These are phyloP conservation scores for Campodea augens DNA, from an alignment of 1,140 invertebrate species.

Conservation along the genomic window DNA sequence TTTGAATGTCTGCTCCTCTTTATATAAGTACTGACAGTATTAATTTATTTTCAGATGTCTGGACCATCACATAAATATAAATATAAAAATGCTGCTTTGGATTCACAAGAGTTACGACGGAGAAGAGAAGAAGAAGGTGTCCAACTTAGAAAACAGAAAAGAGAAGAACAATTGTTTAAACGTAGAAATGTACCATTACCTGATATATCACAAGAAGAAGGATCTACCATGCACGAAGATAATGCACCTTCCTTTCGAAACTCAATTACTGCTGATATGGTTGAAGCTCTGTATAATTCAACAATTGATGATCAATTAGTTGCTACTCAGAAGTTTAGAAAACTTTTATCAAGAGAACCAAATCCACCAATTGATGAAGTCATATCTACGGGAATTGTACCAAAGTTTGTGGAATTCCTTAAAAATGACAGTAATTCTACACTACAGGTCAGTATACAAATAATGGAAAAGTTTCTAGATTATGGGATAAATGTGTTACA, in stretches of 20 bases:
- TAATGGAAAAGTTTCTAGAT: too few relatives aligned
- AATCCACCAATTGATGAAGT: conserved; percentile 98
- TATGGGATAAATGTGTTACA: too few relatives aligned
- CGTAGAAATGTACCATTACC: conserved; percentile 80
- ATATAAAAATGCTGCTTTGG: conserved; percentile 85
- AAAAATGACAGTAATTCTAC: conserved; percentile 62
- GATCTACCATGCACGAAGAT: too few relatives aligned
- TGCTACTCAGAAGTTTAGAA: conserved; percentile 88
- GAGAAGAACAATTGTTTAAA: conserved; percentile 84
- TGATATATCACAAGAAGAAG: too few relatives aligned
- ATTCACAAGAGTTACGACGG: conserved; percentile 76
- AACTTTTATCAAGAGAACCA: conserved; percentile 82
- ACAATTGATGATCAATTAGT: conserved; percentile 59
- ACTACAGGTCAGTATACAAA: too few relatives aligned
- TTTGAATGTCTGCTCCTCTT: too few relatives aligned
- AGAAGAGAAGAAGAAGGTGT: conserved; percentile 90
- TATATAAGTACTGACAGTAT: too few relatives aligned
- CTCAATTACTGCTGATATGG: conserved; percentile 58
- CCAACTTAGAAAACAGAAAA: conserved; percentile 83
- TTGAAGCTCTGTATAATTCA: conserved; percentile 57
- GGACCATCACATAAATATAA: conserved; percentile 88
- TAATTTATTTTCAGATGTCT: too few relatives aligned
- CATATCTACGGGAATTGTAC: conserved; percentile 86
- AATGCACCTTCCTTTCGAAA: too few relatives aligned
- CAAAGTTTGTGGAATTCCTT: conserved; percentile 86